Evolutionary conservation across 1,140 invertebrate genomes (phyloP).

Genomic region (Rhopalosiphum padi): DNA sequence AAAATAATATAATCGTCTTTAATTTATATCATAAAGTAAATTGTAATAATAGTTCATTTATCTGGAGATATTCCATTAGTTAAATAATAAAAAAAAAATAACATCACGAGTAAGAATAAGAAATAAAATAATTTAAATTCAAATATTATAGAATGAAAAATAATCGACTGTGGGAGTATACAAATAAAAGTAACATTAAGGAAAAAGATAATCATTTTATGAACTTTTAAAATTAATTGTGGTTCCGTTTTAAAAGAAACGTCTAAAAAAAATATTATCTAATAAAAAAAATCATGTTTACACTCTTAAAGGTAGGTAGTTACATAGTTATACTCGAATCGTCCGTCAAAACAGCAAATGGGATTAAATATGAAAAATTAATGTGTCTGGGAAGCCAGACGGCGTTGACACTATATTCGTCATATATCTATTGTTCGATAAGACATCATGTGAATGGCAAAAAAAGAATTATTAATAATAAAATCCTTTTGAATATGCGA

Average conservation of each 20-base stretch:
- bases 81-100: neutral
- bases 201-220: neutral
- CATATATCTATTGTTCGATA: slow-evolving; percentile 52
- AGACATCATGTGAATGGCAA: slow-evolving; percentile 26
- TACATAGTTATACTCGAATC: neutral
- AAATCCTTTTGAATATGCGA: slow-evolving; percentile 39
- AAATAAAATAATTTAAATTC: slow-evolving; percentile 10
- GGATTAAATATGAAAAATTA: slow-evolving; percentile 36
- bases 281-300: slow-evolving; percentile 7
- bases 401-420: slow-evolving; percentile 22
- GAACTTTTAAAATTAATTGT: slow-evolving; percentile 12
- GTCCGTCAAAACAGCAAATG: slow-evolving; percentile 30
- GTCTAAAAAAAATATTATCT: slow-evolving; percentile 12
- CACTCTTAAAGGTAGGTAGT: neutral
- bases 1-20: neutral
- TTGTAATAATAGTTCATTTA: neutral
- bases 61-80: neutral
- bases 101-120: neutral
- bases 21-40: neutral
- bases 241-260: neutral
- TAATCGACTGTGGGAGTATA: neutral
- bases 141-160: neutral
- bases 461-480: neutral
- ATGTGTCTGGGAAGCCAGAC: slow-evolving; percentile 51
- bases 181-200: neutral